These are phyloP conservation scores for Triplophysa yarkandensis DNA, from an alignment of 2,797 vertebrate species.

Conservation along the genomic window DNA sequence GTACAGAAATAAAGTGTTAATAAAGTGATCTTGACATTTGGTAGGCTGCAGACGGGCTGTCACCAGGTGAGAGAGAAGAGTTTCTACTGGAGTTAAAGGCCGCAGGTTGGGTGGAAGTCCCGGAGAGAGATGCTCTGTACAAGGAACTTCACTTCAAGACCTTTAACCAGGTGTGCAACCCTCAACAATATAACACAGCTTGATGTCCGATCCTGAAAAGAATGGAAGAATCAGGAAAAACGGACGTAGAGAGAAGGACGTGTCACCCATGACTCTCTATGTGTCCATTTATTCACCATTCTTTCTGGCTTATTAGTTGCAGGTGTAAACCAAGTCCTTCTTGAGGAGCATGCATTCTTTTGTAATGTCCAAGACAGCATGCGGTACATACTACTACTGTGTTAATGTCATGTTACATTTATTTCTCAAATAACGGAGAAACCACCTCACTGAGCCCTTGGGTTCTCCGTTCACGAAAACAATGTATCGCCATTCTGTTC, in stretches of 20 bases:
- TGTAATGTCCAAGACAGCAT: background rate
- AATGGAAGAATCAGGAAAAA: too few relatives aligned
- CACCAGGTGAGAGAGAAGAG: conserved; percentile 83
- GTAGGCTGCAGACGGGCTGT: conserved; percentile 83
- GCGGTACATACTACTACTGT: too few relatives aligned
- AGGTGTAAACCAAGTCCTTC: conserved; percentile 70
- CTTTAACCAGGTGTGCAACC: conserved; percentile 86
- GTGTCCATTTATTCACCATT: background rate
- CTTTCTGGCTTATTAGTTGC: conserved; percentile 77
- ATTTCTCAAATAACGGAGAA: too few relatives aligned
- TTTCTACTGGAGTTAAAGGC: conserved; percentile 81
- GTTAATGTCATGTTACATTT: too few relatives aligned
- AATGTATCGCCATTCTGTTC: conserved; percentile 86
- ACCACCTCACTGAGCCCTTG: too few relatives aligned
- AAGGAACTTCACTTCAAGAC: conserved; percentile 93
- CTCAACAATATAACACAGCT: too few relatives aligned
- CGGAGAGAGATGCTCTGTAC: conserved; percentile 88
- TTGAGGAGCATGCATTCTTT: conserved; percentile 18
- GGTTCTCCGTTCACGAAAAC: conserved; percentile 79
- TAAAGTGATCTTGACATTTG: conserved; percentile 9
- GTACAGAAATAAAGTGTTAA: background rate
- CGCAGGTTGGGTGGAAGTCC: conserved; percentile 85
- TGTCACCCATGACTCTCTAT: too few relatives aligned
- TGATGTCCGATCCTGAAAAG: too few relatives aligned
- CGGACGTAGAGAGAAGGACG: too few relatives aligned